phyloP scores from a whole-genome alignment of 2,888 invertebrate species.

The Ferrisia virgata region DNA sequence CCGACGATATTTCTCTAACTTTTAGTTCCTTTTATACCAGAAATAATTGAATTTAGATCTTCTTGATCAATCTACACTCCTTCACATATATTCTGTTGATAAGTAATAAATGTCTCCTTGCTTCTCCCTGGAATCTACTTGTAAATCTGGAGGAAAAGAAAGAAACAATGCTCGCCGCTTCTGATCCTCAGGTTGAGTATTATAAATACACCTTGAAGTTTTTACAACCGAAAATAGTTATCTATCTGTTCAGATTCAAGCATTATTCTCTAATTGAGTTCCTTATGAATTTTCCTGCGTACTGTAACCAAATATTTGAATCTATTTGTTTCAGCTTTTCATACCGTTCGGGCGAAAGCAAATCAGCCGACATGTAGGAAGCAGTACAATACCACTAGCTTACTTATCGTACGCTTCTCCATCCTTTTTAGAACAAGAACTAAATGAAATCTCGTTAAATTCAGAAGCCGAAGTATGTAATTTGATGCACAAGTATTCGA shows the following conservation, averaged over 20 bases:
- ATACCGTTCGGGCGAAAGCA: conserved; percentile 83
- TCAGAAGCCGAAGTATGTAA: conserved; percentile 4
- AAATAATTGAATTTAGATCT: not conserved
- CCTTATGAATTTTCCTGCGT: not conserved
- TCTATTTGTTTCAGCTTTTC: conserved; percentile 70
- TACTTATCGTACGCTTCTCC: conserved; percentile 27
- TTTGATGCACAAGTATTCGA: not conserved
- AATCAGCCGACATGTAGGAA: conserved; percentile 41
- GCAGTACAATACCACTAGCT: conserved; percentile 31
- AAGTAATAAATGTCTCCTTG: not conserved
- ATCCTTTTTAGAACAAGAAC: not conserved
- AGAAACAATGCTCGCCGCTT: conserved; percentile 83
- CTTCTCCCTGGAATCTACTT: conserved; percentile 25
- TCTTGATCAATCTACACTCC: not conserved
- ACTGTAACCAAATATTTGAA: not conserved
- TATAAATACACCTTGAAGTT: no score
- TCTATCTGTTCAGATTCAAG: no score
- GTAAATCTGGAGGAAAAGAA: conserved; percentile 82
- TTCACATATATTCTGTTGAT: not conserved
- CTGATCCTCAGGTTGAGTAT: conserved; percentile 73
- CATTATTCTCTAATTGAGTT: not conserved
- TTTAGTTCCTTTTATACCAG: not conserved
- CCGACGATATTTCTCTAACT: not conserved
- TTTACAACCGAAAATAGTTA: no score
- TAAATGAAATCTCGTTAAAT: not conserved